Base-by-base conservation (phyloP, 2,888 invertebrate genomes). In the Leptinotarsa tumamoca region DNA sequence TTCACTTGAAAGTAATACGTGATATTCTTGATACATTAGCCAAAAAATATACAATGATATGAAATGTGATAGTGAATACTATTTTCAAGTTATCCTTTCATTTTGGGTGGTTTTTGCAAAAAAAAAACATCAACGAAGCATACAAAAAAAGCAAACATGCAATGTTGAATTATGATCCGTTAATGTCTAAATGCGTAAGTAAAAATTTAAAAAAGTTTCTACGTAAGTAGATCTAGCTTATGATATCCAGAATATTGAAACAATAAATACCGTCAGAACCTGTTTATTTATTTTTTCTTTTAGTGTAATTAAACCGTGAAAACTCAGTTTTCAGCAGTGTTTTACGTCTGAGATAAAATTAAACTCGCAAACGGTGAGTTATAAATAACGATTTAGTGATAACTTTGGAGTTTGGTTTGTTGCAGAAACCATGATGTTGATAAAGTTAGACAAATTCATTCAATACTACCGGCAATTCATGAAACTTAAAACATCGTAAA, bases 91-190 rank as follows among this genome's bases (percentile, higher is more conserved):
- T 58, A 58, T 23, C 4, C 58, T 23, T 15, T 58, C 13, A 23
- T 58, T 58, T 58, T 14, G 14, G 17, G 21, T 4, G 21, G 21
- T 13, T 23, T 21, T 21, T 23, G 58, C 23, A 23, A 14, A 58
- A 58, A 33, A 58, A 58, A 21, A 21, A 58, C 15, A 58, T 58
- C 15, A n/a, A 52, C 5, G 14, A 23, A 21, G 21, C 58, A 23
- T 58, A 21, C 58, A 58, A 13, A 58, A 58, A 27, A 58, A 58
- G 58, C 58, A 58, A 58, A 58, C 58, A 21, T 17, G 58, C 58
- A 58, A 23, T 23, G 13, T 18, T 23, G 23, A 23, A 52, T 52
- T 52, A 52, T n/a, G 4, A 17, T 52, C 17, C 17, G 4, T 52
- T 17, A 58, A 58, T 56, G 18, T 56, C 13, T 10, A 56, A 56